phyloP scores from a whole-genome alignment of 2,888 invertebrate genomes.

The Tenthredo amoena region DNA sequence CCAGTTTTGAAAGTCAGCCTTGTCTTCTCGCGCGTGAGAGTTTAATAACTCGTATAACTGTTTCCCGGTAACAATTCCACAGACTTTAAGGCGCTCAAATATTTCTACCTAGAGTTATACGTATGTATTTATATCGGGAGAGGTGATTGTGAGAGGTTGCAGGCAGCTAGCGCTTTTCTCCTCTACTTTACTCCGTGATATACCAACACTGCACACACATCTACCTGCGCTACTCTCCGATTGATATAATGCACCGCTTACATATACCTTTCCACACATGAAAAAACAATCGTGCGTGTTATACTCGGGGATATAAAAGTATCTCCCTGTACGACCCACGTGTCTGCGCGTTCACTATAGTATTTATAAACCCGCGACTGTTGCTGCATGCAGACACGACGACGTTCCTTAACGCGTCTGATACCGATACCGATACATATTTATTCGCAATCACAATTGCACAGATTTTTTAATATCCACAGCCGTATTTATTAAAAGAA shows the following conservation, averaged over 20 bases:
- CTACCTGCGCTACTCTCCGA: background rate
- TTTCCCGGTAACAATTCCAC: slow-evolving; percentile 14
- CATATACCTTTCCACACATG: background rate
- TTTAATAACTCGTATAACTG: slow-evolving; percentile 46
- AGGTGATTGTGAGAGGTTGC: background rate
- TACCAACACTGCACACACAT: background rate
- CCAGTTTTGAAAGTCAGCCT: slow-evolving; percentile 50
- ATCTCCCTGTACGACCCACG: background rate
- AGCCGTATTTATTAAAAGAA: background rate
- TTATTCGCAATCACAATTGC: background rate
- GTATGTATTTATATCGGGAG: background rate
- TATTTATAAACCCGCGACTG: background rate
- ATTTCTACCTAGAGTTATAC: background rate
- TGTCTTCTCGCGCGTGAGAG: slow-evolving; percentile 34
- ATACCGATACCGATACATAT: background rate
- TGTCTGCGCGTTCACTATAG: background rate
- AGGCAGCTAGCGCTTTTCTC: background rate
- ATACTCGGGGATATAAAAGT: background rate
- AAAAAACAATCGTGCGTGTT: background rate
- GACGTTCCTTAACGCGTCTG: background rate
- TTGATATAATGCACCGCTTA: background rate
- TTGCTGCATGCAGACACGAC: background rate
- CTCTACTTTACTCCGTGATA: background rate
- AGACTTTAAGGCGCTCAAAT: background rate
- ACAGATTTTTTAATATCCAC: background rate